Percentiles rank a stretch among this genome's conserved stretches.
Conservation (phyloP, 2,888 invertebrate genomes). For the Ectropis crepuscularia region DNA sequence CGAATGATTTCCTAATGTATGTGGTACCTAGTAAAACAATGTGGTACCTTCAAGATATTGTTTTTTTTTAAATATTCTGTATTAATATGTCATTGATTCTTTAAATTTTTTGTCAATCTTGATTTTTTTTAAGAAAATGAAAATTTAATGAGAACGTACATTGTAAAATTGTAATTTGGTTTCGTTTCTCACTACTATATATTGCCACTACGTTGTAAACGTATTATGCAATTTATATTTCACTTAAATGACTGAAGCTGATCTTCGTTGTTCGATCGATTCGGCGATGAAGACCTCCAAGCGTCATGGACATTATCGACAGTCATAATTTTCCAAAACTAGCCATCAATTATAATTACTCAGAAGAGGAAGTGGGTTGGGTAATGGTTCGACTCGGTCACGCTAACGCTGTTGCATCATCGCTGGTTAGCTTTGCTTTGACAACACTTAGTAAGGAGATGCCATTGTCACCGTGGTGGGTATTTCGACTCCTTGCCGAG, state of each 20-base stretch:
- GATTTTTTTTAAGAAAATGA: too few relatives aligned
- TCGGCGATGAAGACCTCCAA: slow-evolving; percentile 10
- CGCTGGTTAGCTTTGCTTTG: slow-evolving; percentile 31
- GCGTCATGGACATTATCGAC: slow-evolving; percentile 7
- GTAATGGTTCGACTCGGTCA: slow-evolving; percentile 28
- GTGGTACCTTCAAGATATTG: too few relatives aligned
- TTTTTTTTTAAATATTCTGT: too few relatives aligned
- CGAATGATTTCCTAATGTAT: too few relatives aligned
- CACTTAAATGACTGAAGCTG: background rate
- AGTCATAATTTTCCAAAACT: slow-evolving; percentile 12
- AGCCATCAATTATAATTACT: slow-evolving; percentile 24
- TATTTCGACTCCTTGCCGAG: slow-evolving; percentile 18
- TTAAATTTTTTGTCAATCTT: too few relatives aligned
- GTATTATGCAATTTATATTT: background rate
- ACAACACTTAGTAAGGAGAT: slow-evolving; percentile 23
- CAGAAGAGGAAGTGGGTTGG: slow-evolving; percentile 26
- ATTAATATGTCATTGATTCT: too few relatives aligned
- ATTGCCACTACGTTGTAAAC: too few relatives aligned
- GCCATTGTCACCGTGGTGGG: slow-evolving; percentile 14
- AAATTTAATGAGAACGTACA: too few relatives aligned
- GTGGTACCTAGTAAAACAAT: too few relatives aligned
- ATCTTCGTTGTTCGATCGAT: slow-evolving; percentile 1
- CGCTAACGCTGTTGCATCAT: slow-evolving; percentile 34
- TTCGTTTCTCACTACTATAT: too few relatives aligned
- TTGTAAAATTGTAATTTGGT: too few relatives aligned